These are phyloP conservation scores for Triplophysa rosa DNA, from an alignment of 2,113 vertebrate species.

Conservation along the genomic window DNA sequence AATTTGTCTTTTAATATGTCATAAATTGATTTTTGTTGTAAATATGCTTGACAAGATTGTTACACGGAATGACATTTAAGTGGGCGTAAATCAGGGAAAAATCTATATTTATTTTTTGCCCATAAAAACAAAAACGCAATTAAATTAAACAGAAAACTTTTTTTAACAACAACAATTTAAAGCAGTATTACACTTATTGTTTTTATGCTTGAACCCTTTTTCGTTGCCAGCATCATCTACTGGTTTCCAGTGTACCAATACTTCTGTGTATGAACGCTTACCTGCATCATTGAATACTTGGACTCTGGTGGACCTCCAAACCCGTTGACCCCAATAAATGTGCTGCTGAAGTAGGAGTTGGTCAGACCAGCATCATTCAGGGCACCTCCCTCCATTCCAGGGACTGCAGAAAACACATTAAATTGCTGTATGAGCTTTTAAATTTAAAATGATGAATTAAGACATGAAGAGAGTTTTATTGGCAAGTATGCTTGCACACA, in stretches of 20 bases:
- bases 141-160: too few relatives aligned
- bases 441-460: neutral
- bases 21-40: too few relatives aligned
- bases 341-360: constrained; percentile 99
- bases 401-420: constrained; percentile 74
- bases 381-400: constrained; percentile 87
- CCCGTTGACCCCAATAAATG: constrained; percentile 98
- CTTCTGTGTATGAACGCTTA: constrained; percentile 63
- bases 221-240: neutral
- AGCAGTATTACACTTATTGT: too few relatives aligned
- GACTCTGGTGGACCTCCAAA: constrained; percentile 96
- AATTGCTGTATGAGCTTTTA: neutral
- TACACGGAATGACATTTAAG: too few relatives aligned
- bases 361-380: constrained; percentile 91
- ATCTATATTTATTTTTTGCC: too few relatives aligned
- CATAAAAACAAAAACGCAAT: neutral
- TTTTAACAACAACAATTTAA: too few relatives aligned
- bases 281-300: constrained; percentile 98
- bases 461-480: too few relatives aligned
- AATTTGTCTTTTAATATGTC: too few relatives aligned
- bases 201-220: too few relatives aligned
- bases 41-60: too few relatives aligned
- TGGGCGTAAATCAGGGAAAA: too few relatives aligned
- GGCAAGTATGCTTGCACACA: too few relatives aligned
- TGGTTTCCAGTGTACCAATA: neutral